Conservation (phyloP, 2,888 invertebrate species). For the Lycia hirtaria region DNA sequence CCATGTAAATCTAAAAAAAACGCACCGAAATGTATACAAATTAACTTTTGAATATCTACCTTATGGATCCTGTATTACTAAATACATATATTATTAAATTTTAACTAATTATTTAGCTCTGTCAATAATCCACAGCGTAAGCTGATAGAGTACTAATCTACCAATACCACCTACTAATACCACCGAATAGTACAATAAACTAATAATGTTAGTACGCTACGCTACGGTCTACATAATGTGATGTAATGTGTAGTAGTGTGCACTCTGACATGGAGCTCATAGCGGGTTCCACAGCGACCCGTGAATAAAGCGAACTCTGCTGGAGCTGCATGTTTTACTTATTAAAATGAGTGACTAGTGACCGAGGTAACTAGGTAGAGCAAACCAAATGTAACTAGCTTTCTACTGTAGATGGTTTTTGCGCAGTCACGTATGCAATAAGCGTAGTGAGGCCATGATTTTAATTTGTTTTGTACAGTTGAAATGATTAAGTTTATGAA, state of each 20-base stretch:
- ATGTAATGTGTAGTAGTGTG: conserved; percentile 7
- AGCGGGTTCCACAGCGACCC: conserved; percentile 18
- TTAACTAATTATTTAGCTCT: background rate
- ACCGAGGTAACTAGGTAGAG: conserved; percentile 11
- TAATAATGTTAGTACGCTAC: conserved; percentile 2
- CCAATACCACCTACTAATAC: too few species aligned
- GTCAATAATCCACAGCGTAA: too few species aligned
- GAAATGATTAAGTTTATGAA: background rate
- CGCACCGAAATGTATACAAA: too few species aligned
- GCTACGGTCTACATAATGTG: conserved; percentile 8
- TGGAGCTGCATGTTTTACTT: conserved; percentile 19
- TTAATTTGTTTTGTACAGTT: background rate
- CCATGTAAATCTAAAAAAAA: too few species aligned
- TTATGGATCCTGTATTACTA: too few species aligned
- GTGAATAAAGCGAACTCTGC: conserved; percentile 18
- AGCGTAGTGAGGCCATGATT: conserved; percentile 6
- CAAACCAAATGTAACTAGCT: conserved; percentile 25
- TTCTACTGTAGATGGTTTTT: conserved; percentile 22
- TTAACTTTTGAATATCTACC: too few species aligned
- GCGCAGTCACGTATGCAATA: conserved; percentile 25
- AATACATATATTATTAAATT: too few species aligned
- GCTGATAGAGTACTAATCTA: too few species aligned
- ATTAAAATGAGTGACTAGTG: conserved; percentile 24
- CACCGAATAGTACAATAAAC: background rate
- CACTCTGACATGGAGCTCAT: conserved; percentile 13